Percentiles rank a stretch among this genome's conserved stretches.
Conservation (phyloP, 2,888 invertebrate genomes). For the Athalia rosae region DNA sequence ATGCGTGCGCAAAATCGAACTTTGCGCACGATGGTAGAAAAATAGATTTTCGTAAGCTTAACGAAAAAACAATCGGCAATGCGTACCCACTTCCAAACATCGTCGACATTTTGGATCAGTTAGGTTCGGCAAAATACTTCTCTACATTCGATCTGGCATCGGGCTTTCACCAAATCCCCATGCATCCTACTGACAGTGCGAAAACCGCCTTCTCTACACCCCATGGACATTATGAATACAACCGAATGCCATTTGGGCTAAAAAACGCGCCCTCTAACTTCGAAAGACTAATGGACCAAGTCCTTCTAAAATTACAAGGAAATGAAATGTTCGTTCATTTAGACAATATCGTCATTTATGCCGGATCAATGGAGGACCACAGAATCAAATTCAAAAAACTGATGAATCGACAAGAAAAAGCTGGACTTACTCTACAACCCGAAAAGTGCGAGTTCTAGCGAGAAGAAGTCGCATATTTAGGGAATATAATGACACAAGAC, state of each 20-base stretch:
- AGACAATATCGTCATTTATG: conserved; percentile 66
- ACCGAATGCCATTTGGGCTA: conserved; percentile 56
- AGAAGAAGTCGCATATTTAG: conserved; percentile 46
- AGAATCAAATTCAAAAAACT: conserved; percentile 46
- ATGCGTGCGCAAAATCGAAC: not conserved
- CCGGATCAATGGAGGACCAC: conserved; percentile 37
- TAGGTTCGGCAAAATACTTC: conserved; percentile 58
- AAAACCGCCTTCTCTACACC: conserved; percentile 58
- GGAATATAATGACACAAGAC: conserved; percentile 47
- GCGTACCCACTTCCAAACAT: conserved; percentile 51
- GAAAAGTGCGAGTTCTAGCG: conserved; percentile 46
- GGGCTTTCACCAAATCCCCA: conserved; percentile 64
- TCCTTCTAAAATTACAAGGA: conserved; percentile 58
- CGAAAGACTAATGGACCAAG: conserved; percentile 61
- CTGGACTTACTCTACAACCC: conserved; percentile 38
- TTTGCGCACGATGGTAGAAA: no score
- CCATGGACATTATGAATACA: conserved; percentile 57
- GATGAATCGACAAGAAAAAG: conserved; percentile 25
- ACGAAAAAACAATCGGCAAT: conserved; percentile 45
- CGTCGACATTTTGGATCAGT: conserved; percentile 56
- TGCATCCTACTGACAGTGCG: conserved; percentile 49
- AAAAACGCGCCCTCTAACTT: conserved; percentile 60
- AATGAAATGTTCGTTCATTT: conserved; percentile 63
- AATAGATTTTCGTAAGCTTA: not conserved
- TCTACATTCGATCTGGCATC: conserved; percentile 59